These are phyloP conservation scores for Emys orbicularis DNA, from an alignment of 2,797 vertebrate species.

Conservation along the genomic window DNA sequence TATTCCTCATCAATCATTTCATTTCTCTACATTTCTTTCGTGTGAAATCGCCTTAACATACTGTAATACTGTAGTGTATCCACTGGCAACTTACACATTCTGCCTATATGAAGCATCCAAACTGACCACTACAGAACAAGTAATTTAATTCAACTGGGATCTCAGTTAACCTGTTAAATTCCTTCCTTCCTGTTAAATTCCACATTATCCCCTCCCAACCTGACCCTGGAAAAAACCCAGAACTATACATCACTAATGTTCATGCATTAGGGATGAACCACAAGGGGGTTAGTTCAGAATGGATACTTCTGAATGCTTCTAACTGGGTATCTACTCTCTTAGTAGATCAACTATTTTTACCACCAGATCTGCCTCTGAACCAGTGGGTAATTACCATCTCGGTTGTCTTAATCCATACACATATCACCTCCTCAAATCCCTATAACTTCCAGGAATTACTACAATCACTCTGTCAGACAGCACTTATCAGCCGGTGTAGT, in stretches of 20 bases:
- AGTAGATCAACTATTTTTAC: background rate
- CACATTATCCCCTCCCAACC: background rate
- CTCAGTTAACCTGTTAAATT: background rate
- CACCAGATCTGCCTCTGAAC: background rate
- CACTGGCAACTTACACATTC: background rate
- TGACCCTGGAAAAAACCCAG: background rate
- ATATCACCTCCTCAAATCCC: background rate
- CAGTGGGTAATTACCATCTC: background rate
- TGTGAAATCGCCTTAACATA: background rate
- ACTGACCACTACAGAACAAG: background rate
- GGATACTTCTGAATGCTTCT: background rate
- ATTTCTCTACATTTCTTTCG: background rate
- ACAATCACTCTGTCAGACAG: background rate
- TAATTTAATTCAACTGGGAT: background rate
- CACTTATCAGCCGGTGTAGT: background rate
- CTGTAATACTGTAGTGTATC: background rate
- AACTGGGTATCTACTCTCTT: background rate
- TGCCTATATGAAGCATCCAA: background rate
- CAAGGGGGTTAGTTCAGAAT: background rate
- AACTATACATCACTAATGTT: background rate
- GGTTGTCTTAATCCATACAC: background rate
- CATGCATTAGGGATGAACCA: fast-evolving
- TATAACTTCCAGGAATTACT: background rate
- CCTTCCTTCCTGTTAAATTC: background rate
- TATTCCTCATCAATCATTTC: conserved; percentile 60